phyloP scores from a whole-genome alignment of 2,113 vertebrate species.

The Casuarius casuarius region DNA sequence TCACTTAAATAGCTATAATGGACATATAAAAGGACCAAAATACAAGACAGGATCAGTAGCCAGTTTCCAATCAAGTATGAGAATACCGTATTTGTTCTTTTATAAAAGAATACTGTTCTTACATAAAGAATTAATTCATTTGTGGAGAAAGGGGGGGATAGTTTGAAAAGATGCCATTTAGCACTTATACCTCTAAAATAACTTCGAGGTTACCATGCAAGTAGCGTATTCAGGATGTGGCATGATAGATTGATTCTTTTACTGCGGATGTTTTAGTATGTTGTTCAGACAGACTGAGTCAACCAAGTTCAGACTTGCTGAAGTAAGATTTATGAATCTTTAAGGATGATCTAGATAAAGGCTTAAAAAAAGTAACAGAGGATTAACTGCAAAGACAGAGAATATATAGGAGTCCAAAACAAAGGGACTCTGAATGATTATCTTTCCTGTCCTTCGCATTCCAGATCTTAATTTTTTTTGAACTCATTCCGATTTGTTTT shows the following conservation, averaged over 20 bases:
- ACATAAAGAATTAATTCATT: neutral
- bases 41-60: neutral
- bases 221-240: neutral
- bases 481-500: neutral
- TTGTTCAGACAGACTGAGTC: conserved; percentile 1
- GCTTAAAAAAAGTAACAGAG: neutral
- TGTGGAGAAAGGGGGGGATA: neutral
- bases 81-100: neutral
- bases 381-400: neutral
- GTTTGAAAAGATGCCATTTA: neutral
- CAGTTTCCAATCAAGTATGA: neutral
- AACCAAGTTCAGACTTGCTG: conserved; percentile 10
- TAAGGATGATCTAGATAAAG: neutral
- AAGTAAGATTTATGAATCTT: conserved; percentile 1
- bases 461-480: neutral
- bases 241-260: conserved; percentile 23
- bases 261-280: neutral
- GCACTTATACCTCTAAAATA: neutral
- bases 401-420: neutral
- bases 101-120: neutral
- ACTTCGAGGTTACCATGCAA: neutral
- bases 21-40: neutral
- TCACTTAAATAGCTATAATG: neutral
- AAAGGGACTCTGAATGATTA: neutral
- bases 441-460: neutral